phyloP scores from a whole-genome alignment of 92 coral and sea anemone species.

The Paramuricea clavata region DNA sequence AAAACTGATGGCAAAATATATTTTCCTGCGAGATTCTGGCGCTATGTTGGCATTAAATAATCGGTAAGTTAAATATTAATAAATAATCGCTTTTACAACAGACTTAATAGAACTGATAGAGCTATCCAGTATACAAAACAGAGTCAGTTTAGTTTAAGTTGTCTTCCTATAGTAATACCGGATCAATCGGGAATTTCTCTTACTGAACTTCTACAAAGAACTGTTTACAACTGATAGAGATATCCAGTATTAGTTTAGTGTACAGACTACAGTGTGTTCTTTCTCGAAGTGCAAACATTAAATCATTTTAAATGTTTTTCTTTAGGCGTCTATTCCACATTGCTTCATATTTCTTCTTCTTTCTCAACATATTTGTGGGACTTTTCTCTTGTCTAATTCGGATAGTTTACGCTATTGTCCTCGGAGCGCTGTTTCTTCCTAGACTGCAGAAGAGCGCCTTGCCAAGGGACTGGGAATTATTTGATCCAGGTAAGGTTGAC shows the following conservation, averaged over 20 bases:
- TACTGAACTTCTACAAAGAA: too few relatives aligned
- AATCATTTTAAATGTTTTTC: not conserved
- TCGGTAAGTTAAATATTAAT: too few relatives aligned
- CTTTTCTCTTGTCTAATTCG: conserved; percentile 82
- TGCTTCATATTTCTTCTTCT: conserved; percentile 80
- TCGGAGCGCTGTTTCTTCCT: conserved; percentile 83
- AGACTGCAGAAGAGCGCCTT: conserved; percentile 83
- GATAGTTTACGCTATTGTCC: conserved; percentile 67
- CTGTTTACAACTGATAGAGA: too few relatives aligned
- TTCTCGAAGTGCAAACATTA: too few relatives aligned
- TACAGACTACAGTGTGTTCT: too few relatives aligned
- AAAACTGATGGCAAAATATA: conserved; percentile 75
- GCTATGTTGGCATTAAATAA: conserved; percentile 79
- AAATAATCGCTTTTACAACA: not conserved
- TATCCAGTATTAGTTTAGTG: too few relatives aligned
- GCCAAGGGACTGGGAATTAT: conserved; percentile 84
- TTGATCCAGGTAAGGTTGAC: conserved; percentile 78
- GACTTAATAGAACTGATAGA: not conserved
- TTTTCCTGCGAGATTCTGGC: conserved; percentile 72
- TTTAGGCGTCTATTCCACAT: conserved; percentile 86
- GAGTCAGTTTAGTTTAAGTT: not conserved
- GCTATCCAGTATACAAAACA: not conserved
- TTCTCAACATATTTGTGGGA: conserved; percentile 88
- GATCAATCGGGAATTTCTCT: too few relatives aligned
- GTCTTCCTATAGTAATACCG: too few relatives aligned